Conservation (phyloP, 2,888 invertebrate species). For the Amphipyra tragopoginis region DNA sequence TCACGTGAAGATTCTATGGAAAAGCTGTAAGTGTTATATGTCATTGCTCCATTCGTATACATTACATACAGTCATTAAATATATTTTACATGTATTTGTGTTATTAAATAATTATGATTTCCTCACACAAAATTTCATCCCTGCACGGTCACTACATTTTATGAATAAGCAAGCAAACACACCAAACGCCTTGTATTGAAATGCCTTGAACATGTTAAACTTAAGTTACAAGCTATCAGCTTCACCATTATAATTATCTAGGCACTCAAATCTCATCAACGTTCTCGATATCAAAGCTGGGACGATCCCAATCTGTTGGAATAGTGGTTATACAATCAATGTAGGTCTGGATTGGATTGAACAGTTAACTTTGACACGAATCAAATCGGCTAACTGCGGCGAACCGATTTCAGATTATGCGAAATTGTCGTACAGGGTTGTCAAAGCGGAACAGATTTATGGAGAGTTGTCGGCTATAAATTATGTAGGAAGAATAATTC, state of each 20-base stretch:
- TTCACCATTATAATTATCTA: not conserved
- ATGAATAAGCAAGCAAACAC: not conserved
- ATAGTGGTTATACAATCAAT: conserved; percentile 2
- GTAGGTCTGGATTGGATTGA: conserved; percentile 9
- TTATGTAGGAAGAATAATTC: conserved; percentile 2
- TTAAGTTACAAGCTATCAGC: not conserved
- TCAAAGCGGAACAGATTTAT: conserved; percentile 19
- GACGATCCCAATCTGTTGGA: not conserved
- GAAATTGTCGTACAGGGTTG: conserved; percentile 4
- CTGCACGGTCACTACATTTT: too few species aligned
- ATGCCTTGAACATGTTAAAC: not conserved
- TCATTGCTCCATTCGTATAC: too few species aligned
- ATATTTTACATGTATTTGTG: too few species aligned
- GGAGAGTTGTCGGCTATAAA: conserved; percentile 1
- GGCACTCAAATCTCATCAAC: not conserved
- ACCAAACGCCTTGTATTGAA: too few species aligned
- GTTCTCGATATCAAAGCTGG: not conserved
- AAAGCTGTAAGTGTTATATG: too few species aligned
- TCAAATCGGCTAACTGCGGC: conserved; percentile 7
- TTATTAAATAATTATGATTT: too few species aligned
- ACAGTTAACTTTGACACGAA: conserved; percentile 12
- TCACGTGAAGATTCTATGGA: too few species aligned
- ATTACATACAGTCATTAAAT: too few species aligned
- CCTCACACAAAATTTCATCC: too few species aligned
- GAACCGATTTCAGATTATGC: conserved; percentile 8